Percentiles rank a stretch among this genome's conserved stretches.
Evolutionary conservation across 1,140 invertebrate species (phyloP).

Genomic region (Drosophila lowei): DNA sequence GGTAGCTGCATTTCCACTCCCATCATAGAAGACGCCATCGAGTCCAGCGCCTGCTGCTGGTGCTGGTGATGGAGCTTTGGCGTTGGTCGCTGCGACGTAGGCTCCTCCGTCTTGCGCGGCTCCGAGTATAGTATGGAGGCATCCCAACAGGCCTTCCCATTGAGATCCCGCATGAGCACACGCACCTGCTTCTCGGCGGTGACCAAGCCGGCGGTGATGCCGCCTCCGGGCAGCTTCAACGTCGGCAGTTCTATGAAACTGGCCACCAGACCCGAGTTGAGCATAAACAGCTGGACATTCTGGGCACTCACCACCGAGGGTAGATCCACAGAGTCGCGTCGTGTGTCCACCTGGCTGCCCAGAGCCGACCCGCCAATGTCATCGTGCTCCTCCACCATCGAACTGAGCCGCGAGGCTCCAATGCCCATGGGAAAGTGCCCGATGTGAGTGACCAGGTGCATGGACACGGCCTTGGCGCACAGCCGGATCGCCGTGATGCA

Average conservation of each 20-base stretch:
- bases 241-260: constrained; percentile 97
- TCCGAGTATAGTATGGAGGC: constrained; percentile 94
- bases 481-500: constrained; percentile 86
- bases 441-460: constrained; percentile 93
- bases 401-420: constrained; percentile 89
- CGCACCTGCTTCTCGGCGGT: constrained; percentile 90
- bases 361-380: constrained; percentile 85
- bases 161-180: constrained; percentile 94
- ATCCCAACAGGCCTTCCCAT: constrained; percentile 98
- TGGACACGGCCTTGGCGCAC: constrained; percentile 88
- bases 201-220: constrained; percentile 89
- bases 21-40: constrained; percentile 65
- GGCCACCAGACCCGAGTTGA: constrained; percentile 92
- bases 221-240: constrained; percentile 91
- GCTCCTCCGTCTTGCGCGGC: constrained; percentile 83
- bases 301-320: constrained; percentile 87
- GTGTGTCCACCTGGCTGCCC: constrained; percentile 38
- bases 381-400: constrained; percentile 95
- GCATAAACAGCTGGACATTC: constrained; percentile 94
- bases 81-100: background rate
- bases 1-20: constrained; percentile 77
- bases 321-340: constrained; percentile 73
- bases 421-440: constrained; percentile 95
- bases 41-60: constrained; percentile 67
- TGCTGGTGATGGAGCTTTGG: constrained; percentile 33